phyloP scores from a whole-genome alignment of 2,888 invertebrate genomes.

The Caenorhabditis zanzibari region DNA sequence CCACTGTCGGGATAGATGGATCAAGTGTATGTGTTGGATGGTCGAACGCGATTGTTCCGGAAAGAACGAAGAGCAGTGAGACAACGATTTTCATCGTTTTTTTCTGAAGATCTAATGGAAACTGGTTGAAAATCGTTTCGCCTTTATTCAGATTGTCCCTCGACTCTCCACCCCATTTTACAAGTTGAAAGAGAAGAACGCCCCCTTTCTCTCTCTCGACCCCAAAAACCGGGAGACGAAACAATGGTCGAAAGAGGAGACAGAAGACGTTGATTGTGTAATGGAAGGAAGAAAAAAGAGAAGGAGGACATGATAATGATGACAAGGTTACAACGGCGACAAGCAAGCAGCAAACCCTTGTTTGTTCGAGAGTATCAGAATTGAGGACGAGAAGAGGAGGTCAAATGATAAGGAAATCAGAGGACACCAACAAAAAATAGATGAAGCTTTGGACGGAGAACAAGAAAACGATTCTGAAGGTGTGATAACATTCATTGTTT shows the following conservation, averaged over 20 bases:
- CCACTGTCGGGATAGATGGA: constrained; percentile 77
- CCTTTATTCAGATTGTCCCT: constrained; percentile 22
- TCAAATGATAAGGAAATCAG: constrained; percentile 54
- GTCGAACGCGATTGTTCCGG: constrained; percentile 34
- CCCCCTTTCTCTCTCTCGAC: constrained; percentile 28
- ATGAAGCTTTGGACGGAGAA: constrained; percentile 3
- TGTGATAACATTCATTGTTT: constrained; percentile 34
- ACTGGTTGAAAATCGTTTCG: constrained; percentile 37
- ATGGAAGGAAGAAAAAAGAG: not conserved
- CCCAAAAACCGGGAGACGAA: constrained; percentile 54
- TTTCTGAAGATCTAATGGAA: constrained; percentile 8
- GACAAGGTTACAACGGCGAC: constrained; percentile 55
- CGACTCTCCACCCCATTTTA: constrained; percentile 30
- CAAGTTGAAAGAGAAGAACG: constrained; percentile 34
- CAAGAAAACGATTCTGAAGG: constrained; percentile 9
- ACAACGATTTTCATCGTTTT: not conserved
- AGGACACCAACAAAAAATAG: not conserved
- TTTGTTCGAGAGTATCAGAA: constrained; percentile 56
- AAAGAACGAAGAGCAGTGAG: constrained; percentile 21
- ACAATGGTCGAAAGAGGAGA: constrained; percentile 46
- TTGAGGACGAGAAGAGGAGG: constrained; percentile 38
- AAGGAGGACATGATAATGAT: constrained; percentile 37
- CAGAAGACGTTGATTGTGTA: constrained; percentile 47
- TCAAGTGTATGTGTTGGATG: constrained; percentile 72
- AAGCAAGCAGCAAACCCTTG: constrained; percentile 21